Evolutionary conservation across 2,797 vertebrate species (phyloP).

Genomic region (Nyctalus aviator): DNA sequence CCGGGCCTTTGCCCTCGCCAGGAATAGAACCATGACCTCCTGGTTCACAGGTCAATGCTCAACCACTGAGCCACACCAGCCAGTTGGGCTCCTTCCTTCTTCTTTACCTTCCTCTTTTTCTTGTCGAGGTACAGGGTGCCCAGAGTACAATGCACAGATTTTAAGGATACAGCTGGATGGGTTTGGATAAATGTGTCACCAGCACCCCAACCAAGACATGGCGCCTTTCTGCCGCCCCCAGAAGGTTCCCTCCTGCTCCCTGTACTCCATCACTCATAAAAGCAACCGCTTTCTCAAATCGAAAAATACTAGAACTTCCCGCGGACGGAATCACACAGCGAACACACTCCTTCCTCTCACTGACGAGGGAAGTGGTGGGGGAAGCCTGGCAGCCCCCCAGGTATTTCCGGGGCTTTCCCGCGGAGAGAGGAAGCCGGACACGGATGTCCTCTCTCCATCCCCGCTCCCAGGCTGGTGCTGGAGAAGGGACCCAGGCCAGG

Average conservation of each 20-base stretch:
- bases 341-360: neutral
- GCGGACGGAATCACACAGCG: accelerated
- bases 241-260: neutral
- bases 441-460: neutral
- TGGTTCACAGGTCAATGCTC: no score
- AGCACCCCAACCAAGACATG: neutral
- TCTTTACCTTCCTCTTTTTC: neutral
- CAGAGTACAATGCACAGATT: neutral
- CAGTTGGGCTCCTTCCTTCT: no score
- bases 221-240: neutral
- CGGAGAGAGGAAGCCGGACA: neutral
- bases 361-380: no score
- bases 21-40: no score
- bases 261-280: neutral
- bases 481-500: neutral
- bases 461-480: neutral
- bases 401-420: neutral
- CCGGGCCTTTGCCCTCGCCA: no score
- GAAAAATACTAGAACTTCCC: neutral
- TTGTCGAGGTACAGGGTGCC: neutral
- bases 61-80: no score
- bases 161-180: neutral
- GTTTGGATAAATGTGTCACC: neutral
- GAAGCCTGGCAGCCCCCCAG: neutral
- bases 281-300: neutral